Evolutionary conservation across 2,888 invertebrate species (phyloP), one percentile per base, ranked within the genome.

Genomic region (Troilus luridus): DNA sequence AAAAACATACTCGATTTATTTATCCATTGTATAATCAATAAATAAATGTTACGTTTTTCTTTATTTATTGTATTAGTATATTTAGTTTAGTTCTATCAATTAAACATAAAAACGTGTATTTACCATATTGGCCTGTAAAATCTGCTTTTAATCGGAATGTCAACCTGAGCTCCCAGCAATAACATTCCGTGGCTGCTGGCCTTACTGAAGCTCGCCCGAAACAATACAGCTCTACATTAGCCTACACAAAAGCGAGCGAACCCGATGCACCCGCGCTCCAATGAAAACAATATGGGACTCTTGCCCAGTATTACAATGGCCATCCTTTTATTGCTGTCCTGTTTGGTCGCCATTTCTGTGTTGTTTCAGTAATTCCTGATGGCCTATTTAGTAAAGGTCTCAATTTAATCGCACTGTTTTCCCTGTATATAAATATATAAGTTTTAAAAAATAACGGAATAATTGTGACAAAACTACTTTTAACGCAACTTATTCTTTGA

Each of bases 311-410:
- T 77, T 27, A 77, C 72, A 77, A 77, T 77, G 72, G 41, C 5
- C 72, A 77, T 41, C 72, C 27, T 41, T 77, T 77, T 77, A 77
- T 77, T 41, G 72, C 72, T 41, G 41, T 67, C 67, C 72, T 77
- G 17, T 77, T 77, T 77, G 27, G 27, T 19, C 72, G 6, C n/a
- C n/a, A 64, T 64, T 10, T 1, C 72, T 72, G 14, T 19, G 17
- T 41, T 41, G 17, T 27, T 77, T 27, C 17, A 24, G 24, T 67
- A 67, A 67, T 67, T 24, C 67, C 7, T 27, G 17, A 41, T 77
- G 17, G 14, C 41, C 1, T 27, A 17, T 27, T 77, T 0, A 41
- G 41, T 5, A 41, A 41, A 41, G 41, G 41, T 41, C 5, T 41
- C 41, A 41, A 41, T 41, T 41, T 41, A 41, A 41, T 41, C 41